Conservation (phyloP, 2,888 invertebrate species). For the Leptinotarsa peninsularis region DNA sequence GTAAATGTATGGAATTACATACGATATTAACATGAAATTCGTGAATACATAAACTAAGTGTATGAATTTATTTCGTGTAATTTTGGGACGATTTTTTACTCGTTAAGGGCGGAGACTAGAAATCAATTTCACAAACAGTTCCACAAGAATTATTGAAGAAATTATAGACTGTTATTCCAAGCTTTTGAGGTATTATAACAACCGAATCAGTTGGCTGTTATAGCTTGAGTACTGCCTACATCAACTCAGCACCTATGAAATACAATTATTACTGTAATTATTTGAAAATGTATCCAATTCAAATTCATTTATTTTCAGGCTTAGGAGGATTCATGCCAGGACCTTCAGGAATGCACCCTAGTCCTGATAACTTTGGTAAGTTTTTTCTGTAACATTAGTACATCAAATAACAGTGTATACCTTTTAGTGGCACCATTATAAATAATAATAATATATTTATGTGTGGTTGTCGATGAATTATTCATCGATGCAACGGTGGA, state of each 20-base stretch:
- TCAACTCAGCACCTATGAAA: too few relatives aligned
- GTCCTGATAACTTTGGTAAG: conserved; percentile 78
- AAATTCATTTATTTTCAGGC: conserved; percentile 60
- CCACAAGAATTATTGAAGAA: background rate
- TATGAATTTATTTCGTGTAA: conserved; percentile 5
- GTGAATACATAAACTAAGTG: conserved; percentile 3
- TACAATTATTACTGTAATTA: too few relatives aligned
- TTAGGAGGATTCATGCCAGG: conserved; percentile 85
- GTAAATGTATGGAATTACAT: conserved; percentile 30
- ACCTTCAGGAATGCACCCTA: conserved; percentile 84
- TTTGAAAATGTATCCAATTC: too few relatives aligned
- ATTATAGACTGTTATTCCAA: background rate
- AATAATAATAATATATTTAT: too few relatives aligned
- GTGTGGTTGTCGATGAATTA: too few relatives aligned
- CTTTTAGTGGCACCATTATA: too few relatives aligned
- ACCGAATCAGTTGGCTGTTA: too few relatives aligned
- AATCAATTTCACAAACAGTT: background rate
- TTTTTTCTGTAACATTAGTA: conserved; percentile 23
- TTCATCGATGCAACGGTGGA: too few relatives aligned
- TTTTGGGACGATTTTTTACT: background rate
- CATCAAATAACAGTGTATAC: too few relatives aligned
- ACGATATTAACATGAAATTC: conserved; percentile 16
- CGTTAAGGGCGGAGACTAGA: background rate
- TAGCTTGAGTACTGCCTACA: too few relatives aligned
- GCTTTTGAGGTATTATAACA: background rate